A percentile compares a stretch with the other conserved stretches of the same genome.
These are phyloP conservation scores for Neomicropteryx cornuta DNA, from an alignment of 1,140 invertebrate species.

Conservation along the genomic window DNA sequence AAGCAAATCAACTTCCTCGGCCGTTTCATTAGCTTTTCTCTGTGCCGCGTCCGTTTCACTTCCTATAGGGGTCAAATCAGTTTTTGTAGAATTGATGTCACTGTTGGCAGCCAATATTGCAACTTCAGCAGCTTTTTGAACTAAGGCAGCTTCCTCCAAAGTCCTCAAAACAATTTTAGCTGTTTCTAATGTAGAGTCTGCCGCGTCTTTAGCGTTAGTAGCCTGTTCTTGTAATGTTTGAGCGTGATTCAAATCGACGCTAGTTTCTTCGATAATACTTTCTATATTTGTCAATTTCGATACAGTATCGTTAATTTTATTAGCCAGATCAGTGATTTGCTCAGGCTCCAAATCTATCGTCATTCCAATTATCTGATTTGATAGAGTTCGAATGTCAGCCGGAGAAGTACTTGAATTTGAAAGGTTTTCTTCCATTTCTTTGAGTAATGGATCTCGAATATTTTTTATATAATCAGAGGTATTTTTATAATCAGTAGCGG, in stretches of 20 bases:
- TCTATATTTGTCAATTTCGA: slow-evolving; percentile 82
- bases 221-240: slow-evolving; percentile 65
- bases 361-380: slow-evolving; percentile 59
- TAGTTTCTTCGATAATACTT: slow-evolving; percentile 75
- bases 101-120: slow-evolving; percentile 71
- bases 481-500: slow-evolving; percentile 35
- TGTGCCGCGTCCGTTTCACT: slow-evolving; percentile 63
- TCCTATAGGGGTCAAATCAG: slow-evolving; percentile 53
- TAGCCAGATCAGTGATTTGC: slow-evolving; percentile 73
- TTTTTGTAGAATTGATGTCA: slow-evolving; percentile 65
- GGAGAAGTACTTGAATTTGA: slow-evolving; percentile 66
- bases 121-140: slow-evolving; percentile 63
- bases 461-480: slow-evolving; percentile 38
- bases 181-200: slow-evolving; percentile 42
- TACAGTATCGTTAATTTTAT: slow-evolving; percentile 77
- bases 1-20: slow-evolving; percentile 53
- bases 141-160: slow-evolving; percentile 55
- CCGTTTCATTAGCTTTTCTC: slow-evolving; percentile 59
- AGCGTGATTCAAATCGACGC: slow-evolving; percentile 62
- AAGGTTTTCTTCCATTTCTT: slow-evolving; percentile 65
- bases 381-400: slow-evolving; percentile 65
- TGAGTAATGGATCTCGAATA: slow-evolving; percentile 43
- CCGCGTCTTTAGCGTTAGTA: slow-evolving; percentile 60
- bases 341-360: slow-evolving; percentile 58
- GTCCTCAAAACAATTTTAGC: slow-evolving; percentile 46